Evolutionary conservation across 2,797 vertebrate genomes (phyloP).

Genomic region (Austrolebias charrua): DNA sequence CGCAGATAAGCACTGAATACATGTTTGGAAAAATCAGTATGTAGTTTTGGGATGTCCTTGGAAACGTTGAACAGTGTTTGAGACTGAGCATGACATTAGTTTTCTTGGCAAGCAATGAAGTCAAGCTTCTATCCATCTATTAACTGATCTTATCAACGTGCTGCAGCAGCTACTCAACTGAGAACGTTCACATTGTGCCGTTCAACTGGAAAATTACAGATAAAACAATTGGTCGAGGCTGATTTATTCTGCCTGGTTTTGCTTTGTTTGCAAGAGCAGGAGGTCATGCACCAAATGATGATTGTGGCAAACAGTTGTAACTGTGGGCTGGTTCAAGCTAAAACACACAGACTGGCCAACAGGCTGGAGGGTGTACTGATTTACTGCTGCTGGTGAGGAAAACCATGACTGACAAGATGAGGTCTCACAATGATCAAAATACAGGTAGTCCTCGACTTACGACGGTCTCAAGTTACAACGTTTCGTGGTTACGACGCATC

Average conservation of each 20-base stretch:
- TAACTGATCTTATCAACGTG: not conserved
- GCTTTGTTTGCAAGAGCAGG: not conserved
- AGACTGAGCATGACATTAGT: not conserved
- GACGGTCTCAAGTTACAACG: too few species aligned
- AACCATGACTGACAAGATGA: constrained; percentile 13
- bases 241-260: not conserved
- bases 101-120: not conserved
- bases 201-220: constrained; percentile 2
- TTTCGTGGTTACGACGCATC: too few species aligned
- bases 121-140: not conserved
- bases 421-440: constrained; percentile 15
- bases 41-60: not conserved
- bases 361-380: constrained; percentile 10
- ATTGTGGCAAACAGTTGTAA: not conserved
- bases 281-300: not conserved
- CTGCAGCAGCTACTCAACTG: not conserved
- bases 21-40: not conserved
- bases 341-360: not conserved
- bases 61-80: not conserved
- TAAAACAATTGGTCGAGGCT: not conserved
- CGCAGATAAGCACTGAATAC: too few species aligned
- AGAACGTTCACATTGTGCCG: not conserved
- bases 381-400: constrained; percentile 2
- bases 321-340: not conserved
- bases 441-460: too few species aligned